phyloP scores from a whole-genome alignment of 2,797 vertebrate species.

The Gambusia yucatana region DNA sequence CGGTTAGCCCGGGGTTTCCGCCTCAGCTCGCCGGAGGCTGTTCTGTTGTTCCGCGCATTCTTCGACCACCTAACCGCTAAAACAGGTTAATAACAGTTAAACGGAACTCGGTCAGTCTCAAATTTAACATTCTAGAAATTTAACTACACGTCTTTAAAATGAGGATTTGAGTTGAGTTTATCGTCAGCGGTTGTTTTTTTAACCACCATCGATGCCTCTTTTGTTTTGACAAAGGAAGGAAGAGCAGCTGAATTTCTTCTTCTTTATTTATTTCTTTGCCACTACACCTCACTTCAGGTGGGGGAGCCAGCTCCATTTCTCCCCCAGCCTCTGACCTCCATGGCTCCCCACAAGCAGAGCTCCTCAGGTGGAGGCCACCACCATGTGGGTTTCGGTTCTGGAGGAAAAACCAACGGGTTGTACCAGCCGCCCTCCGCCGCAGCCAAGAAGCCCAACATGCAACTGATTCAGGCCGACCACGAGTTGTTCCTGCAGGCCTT shows the following conservation, averaged over 20 bases:
- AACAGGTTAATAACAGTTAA: background rate
- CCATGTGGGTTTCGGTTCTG: constrained; percentile 66
- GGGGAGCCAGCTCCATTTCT: constrained; percentile 12
- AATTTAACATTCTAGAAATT: background rate
- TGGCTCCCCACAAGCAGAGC: constrained; percentile 92
- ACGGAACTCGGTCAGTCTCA: rapidly evolving
- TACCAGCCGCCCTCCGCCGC: constrained; percentile 80
- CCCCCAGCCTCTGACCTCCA: constrained; percentile 43
- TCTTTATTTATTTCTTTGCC: constrained; percentile 1
- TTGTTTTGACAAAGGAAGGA: constrained; percentile 78
- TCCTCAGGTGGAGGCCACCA: constrained; percentile 68
- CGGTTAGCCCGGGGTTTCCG: constrained; percentile 55
- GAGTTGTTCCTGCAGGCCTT: constrained; percentile 97
- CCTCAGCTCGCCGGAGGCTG: constrained; percentile 60
- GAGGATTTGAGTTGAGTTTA: constrained; percentile 20
- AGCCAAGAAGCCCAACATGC: constrained; percentile 92
- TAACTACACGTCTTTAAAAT: constrained; percentile 19
- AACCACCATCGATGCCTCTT: constrained; percentile 49
- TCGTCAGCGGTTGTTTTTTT: constrained; percentile 35
- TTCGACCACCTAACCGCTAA: constrained; percentile 16
- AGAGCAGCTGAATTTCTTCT: constrained; percentile 43
- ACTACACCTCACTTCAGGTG: background rate
- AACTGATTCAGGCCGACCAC: constrained; percentile 93
- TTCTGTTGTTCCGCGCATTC: constrained; percentile 67
- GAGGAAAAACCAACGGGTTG: constrained; percentile 76